phyloP scores from a whole-genome alignment of 2,888 invertebrate species.

The Baronia brevicornis region DNA sequence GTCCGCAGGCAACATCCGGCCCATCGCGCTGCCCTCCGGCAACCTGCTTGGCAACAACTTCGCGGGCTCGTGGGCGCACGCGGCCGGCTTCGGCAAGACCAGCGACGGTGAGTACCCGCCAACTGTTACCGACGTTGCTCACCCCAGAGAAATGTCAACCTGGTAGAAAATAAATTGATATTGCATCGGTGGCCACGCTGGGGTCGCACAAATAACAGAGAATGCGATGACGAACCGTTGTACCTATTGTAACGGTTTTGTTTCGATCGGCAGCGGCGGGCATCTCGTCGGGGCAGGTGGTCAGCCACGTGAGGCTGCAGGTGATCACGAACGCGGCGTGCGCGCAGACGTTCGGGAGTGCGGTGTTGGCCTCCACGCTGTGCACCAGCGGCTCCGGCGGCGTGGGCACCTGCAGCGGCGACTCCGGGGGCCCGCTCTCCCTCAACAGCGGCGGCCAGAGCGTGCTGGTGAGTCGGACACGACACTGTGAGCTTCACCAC shows the following conservation, averaged over 20 bases:
- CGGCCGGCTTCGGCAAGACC: slow-evolving; percentile 31
- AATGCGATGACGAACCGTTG: background rate
- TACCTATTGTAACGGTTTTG: no score
- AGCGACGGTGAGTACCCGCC: slow-evolving; percentile 21
- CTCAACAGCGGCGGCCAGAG: slow-evolving; percentile 6
- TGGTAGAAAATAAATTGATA: no score
- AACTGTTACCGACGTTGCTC: background rate
- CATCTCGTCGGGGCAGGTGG: slow-evolving; percentile 11
- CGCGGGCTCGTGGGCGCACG: slow-evolving; percentile 21
- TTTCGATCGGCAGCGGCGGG: background rate
- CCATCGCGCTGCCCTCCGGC: slow-evolving; percentile 36
- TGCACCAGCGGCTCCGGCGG: slow-evolving; percentile 24
- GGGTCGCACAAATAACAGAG: no score
- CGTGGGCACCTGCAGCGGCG: slow-evolving; percentile 22
- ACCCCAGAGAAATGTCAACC: no score
- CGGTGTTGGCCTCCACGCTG: slow-evolving; percentile 14
- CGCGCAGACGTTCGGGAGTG: slow-evolving; percentile 10
- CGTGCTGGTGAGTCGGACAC: slow-evolving; percentile 1
- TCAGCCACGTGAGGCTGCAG: slow-evolving; percentile 16
- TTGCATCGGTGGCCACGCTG: no score
- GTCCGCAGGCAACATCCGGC: slow-evolving; percentile 37
- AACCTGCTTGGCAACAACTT: slow-evolving; percentile 15
- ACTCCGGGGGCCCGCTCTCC: slow-evolving; percentile 26
- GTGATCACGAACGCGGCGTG: slow-evolving; percentile 27
- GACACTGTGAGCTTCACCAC: background rate